Percentiles rank a stretch among this genome's conserved stretches.
Conservation (phyloP, 2,113 vertebrate genomes). For the Dasyornis broadbenti region DNA sequence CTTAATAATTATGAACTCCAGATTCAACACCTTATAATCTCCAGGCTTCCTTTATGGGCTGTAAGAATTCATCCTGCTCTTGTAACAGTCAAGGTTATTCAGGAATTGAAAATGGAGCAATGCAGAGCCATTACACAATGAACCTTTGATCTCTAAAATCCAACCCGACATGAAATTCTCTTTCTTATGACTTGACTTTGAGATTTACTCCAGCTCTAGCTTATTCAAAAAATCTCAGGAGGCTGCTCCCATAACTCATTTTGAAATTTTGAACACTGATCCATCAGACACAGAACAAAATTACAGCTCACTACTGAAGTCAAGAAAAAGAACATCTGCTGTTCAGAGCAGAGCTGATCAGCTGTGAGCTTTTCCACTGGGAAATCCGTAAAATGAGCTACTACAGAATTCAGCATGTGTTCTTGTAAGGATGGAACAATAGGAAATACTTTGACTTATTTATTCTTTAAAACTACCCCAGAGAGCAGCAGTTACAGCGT, state of each 20-base stretch:
- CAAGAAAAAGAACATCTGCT: constrained; percentile 61
- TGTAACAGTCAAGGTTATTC: not conserved
- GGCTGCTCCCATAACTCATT: constrained; percentile 34
- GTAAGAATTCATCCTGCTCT: constrained; percentile 3
- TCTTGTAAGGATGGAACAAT: constrained; percentile 17
- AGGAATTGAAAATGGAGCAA: constrained; percentile 41
- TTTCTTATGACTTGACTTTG: constrained; percentile 17
- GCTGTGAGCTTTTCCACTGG: constrained; percentile 42
- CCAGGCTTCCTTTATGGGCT: not conserved
- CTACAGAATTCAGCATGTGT: constrained; percentile 14
- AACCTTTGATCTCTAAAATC: constrained; percentile 45
- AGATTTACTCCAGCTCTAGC: constrained; percentile 47
- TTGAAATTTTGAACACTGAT: constrained; percentile 33
- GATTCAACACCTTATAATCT: constrained; percentile 20
- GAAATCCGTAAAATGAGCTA: constrained; percentile 40
- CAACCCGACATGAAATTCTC: constrained; percentile 7
- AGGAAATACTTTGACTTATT: constrained; percentile 31
- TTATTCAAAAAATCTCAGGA: constrained; percentile 41
- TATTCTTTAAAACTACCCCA: constrained; percentile 1
- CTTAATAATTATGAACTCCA: not conserved
- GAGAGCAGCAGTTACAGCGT: not conserved
- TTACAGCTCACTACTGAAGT: constrained; percentile 30
- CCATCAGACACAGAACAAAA: constrained; percentile 36
- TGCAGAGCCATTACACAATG: constrained; percentile 8
- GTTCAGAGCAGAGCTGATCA: constrained; percentile 23